Percentiles rank a stretch among this genome's conserved stretches.
Conservation (phyloP, 2,888 invertebrate genomes). For the Metellina segmentata region DNA sequence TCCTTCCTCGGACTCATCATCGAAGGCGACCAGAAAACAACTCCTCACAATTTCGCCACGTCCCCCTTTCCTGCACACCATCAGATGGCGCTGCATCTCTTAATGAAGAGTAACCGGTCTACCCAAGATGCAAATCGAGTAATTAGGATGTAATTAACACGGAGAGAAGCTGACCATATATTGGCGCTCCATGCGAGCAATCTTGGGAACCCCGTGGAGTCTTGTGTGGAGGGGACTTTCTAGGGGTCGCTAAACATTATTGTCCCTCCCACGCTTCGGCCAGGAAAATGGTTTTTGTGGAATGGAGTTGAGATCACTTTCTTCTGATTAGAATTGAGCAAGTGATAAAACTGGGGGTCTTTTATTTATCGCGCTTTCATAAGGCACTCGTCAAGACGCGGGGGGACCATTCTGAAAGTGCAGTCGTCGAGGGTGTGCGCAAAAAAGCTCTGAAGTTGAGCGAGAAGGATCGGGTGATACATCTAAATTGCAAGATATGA, state of each 20-base stretch:
- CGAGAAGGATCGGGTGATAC: too few relatives aligned
- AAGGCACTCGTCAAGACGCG: slow-evolving; percentile 35
- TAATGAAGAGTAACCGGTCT: slow-evolving; percentile 64
- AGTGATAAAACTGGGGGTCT: slow-evolving; percentile 63
- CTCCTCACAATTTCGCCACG: slow-evolving; percentile 2
- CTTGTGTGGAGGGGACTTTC: slow-evolving; percentile 9
- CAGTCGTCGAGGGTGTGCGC: neutral
- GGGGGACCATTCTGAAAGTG: neutral
- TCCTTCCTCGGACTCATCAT: neutral
- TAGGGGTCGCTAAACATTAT: slow-evolving; percentile 56
- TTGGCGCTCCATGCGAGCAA: slow-evolving; percentile 57
- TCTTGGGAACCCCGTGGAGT: slow-evolving; percentile 64
- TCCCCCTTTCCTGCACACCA: neutral
- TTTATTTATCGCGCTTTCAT: slow-evolving; percentile 50
- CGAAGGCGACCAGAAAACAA: neutral
- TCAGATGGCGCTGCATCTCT: slow-evolving; percentile 53
- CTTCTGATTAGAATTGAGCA: slow-evolving; percentile 62
- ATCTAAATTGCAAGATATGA: too few relatives aligned
- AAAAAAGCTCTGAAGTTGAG: too few relatives aligned
- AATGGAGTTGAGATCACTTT: slow-evolving; percentile 64
- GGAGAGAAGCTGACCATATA: slow-evolving; percentile 61
- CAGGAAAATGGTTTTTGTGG: slow-evolving; percentile 55
- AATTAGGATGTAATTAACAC: slow-evolving; percentile 73
- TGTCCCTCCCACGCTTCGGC: slow-evolving; percentile 53
- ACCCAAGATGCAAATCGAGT: slow-evolving; percentile 71